A percentile compares a stretch with the other conserved stretches of the same genome.
These are phyloP conservation scores for Engystomops pustulosus DNA, from an alignment of 2,113 vertebrate genomes.

Conservation along the genomic window DNA sequence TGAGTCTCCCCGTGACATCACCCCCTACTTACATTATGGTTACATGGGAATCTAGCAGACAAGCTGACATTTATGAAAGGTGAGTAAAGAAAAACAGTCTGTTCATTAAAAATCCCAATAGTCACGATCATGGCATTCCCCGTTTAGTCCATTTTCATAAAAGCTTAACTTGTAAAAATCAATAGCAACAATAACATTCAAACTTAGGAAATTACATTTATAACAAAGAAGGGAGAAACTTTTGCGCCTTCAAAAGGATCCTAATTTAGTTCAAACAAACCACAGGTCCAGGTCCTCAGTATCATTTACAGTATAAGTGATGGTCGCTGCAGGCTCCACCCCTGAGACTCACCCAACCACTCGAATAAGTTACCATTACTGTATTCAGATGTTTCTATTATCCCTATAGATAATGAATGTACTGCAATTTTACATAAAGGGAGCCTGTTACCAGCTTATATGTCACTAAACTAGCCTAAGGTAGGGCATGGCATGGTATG, in stretches of 20 bases:
- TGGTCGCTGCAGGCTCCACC: too few relatives aligned
- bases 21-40: conserved; percentile 10
- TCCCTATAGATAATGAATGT: too few relatives aligned
- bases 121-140: neutral
- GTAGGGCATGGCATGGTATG: too few relatives aligned
- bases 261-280: neutral
- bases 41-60: neutral
- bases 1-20: conserved; percentile 10
- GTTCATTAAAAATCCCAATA: neutral
- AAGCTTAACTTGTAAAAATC: neutral
- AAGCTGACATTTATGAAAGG: conserved; percentile 21
- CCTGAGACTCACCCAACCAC: too few relatives aligned
- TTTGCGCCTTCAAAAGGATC: neutral
- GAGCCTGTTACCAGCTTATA: too few relatives aligned
- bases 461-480: too few relatives aligned
- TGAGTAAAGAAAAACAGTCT: neutral
- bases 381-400: too few relatives aligned
- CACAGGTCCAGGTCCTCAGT: too few relatives aligned
- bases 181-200: neutral
- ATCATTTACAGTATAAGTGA: too few relatives aligned
- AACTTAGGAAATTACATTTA: neutral
- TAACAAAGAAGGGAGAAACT: neutral
- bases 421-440: too few relatives aligned
- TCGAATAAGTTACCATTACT: too few relatives aligned
- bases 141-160: neutral